Evolutionary conservation across 2,888 invertebrate species (phyloP).

Genomic region (Caenorhabditis auriculariae): DNA sequence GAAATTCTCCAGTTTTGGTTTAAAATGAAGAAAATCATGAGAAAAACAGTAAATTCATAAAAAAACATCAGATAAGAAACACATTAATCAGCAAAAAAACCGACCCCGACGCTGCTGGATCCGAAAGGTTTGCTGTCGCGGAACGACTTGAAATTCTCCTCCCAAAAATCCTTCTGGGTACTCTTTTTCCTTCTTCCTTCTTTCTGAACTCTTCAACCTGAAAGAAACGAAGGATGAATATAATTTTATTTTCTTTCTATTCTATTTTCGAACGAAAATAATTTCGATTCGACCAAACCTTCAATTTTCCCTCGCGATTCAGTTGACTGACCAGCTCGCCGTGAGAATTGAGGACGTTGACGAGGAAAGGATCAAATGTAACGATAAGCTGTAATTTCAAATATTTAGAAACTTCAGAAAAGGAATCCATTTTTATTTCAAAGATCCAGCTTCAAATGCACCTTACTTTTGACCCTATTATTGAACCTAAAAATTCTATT

Average conservation of each 20-base stretch:
- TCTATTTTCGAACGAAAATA: constrained; percentile 69
- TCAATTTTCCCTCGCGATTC: constrained; percentile 86
- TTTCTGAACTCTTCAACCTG: constrained; percentile 80
- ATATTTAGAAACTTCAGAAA: neutral
- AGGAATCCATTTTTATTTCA: neutral
- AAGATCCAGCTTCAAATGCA: no score
- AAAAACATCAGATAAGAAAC: neutral
- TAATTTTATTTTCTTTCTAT: neutral
- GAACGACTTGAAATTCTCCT: constrained; percentile 91
- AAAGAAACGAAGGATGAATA: neutral
- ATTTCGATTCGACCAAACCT: constrained; percentile 73
- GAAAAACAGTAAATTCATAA: constrained; percentile 50
- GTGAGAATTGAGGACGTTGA: constrained; percentile 76
- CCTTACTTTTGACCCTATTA: no score
- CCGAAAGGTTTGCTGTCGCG: constrained; percentile 88
- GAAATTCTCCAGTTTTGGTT: constrained; percentile 78
- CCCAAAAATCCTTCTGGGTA: constrained; percentile 79
- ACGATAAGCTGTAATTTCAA: constrained; percentile 33
- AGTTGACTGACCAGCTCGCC: constrained; percentile 75
- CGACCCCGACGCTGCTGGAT: constrained; percentile 54
- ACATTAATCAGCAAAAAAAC: neutral
- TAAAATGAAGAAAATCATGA: constrained; percentile 71
- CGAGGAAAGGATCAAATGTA: constrained; percentile 75
- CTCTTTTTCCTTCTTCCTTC: constrained; percentile 48
- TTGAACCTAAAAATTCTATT: no score